A percentile compares a stretch with the other conserved stretches of the same genome.
phyloP scores from a whole-genome alignment of 2,888 invertebrate species.

The Lycophotia porphyrea region DNA sequence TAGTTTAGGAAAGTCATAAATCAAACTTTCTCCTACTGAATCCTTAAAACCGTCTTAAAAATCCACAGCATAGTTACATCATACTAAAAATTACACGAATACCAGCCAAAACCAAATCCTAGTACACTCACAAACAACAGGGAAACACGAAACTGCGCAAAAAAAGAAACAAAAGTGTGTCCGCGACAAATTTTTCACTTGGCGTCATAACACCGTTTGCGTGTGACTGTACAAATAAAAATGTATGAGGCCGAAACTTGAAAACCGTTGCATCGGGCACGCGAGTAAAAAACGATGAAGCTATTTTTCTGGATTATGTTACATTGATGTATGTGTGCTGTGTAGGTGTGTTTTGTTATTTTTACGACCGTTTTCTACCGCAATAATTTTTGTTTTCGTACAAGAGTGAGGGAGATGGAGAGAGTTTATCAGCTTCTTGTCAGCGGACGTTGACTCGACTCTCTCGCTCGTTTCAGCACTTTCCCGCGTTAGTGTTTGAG shows the following conservation, averaged over 20 bases:
- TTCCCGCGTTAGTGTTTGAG: conserved; percentile 24
- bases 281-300: conserved; percentile 62
- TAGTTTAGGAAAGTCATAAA: not conserved
- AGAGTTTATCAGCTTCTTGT: conserved; percentile 41
- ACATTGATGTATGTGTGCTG: conserved; percentile 55
- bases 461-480: conserved; percentile 45
- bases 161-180: conserved; percentile 70
- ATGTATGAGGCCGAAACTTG: conserved; percentile 64
- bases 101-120: conserved; percentile 45
- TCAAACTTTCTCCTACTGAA: not conserved
- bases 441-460: conserved; percentile 33
- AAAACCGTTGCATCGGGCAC: conserved; percentile 66
- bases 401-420: conserved; percentile 29
- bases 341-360: conserved; percentile 53
- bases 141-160: conserved; percentile 56
- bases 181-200: conserved; percentile 80
- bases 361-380: conserved; percentile 49
- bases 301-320: conserved; percentile 64
- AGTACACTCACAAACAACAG: conserved; percentile 56
- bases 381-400: conserved; percentile 41
- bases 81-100: conserved; percentile 59
- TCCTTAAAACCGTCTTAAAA: conserved; percentile 10
- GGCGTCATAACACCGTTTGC: conserved; percentile 76
- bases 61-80: conserved; percentile 24
- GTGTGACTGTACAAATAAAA: conserved; percentile 71